Base-by-base conservation (phyloP, 2,888 invertebrate genomes). In the Chalcosyrphus nemorum region DNA sequence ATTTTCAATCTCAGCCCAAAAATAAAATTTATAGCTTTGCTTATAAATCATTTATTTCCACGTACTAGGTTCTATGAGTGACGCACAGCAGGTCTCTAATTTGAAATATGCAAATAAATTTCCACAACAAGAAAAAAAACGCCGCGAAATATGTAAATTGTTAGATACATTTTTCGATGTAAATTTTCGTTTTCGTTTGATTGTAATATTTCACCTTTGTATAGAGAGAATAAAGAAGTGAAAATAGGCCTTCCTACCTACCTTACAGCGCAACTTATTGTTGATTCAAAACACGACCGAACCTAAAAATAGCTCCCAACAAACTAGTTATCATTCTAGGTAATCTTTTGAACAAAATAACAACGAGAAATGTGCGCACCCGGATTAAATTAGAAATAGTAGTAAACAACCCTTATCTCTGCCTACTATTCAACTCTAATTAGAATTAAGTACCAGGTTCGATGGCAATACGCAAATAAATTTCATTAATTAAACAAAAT, bases 71-170 rank as follows among this genome's bases (percentile, higher is more conserved):
- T 27, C 19, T 21, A 15, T 32, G 21, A 43, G 24, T 54, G 38
- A 43, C 63, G 63, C 54, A 52, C 63, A 24, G 29, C 35, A 35
- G 63, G n/a, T 17, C 54, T 24, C 3, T 65, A 65, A 74, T 54
- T 63, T 65, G 35, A 74, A 54, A 74, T 56, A 65, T 74, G 63
- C 74, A 65, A 74, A 74, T 65, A 19, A 11, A 50, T 21, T 47
- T 65, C 4, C 9, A 15, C 43, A 15, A 13, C n/a, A 4, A 17
- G 35, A 15, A 13, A 4, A 4, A 17, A 32, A 35, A 56, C 9
- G 9, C 21, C 15, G 21, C 38, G 41, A 29, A n/a, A 41, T 59
- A 52, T 59, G 59, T 24, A 71, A 50, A 71, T 59, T 41, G 6
- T 29, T 13, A 41, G 52, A 35, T 52, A 50, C 38, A 47, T 71